Percentiles rank a stretch among this genome's conserved stretches.
These are phyloP conservation scores for Notiomystis cincta DNA, from an alignment of 2,113 vertebrate genomes.

Conservation along the genomic window DNA sequence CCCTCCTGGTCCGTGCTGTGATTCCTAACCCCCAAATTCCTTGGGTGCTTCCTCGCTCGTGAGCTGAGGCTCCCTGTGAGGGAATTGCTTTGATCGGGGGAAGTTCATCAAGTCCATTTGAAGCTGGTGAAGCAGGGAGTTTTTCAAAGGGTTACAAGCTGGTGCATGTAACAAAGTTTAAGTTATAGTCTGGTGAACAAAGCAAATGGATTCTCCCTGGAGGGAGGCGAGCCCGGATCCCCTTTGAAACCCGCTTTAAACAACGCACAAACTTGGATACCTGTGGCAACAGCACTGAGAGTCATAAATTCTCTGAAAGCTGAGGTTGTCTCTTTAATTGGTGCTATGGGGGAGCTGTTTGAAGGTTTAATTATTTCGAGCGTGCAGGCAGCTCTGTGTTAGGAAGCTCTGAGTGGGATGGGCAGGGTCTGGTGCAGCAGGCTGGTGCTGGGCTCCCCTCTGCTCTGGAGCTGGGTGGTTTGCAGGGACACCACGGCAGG, in stretches of 20 bases:
- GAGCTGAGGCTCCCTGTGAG: not conserved
- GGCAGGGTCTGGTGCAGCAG: not conserved
- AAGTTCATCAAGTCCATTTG: slow-evolving; percentile 9
- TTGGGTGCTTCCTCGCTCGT: not conserved
- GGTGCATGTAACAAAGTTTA: slow-evolving; percentile 37
- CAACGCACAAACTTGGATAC: not conserved
- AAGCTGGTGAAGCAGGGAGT: not conserved
- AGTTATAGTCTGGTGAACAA: slow-evolving; percentile 45
- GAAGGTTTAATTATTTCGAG: not conserved
- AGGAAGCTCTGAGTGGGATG: not conserved
- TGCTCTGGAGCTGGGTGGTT: not conserved
- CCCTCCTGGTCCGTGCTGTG: not conserved
- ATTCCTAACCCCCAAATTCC: not conserved
- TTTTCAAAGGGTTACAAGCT: slow-evolving; percentile 56
- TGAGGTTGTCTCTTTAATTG: slow-evolving; percentile 32
- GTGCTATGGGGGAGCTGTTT: slow-evolving; percentile 11
- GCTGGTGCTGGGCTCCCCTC: not conserved
- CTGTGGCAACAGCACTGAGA: slow-evolving; percentile 43
- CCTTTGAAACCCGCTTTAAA: slow-evolving; percentile 60
- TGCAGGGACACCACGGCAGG: not conserved
- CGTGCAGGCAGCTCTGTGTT: not conserved
- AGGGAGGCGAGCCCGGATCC: slow-evolving; percentile 3
- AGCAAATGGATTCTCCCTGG: slow-evolving; percentile 34
- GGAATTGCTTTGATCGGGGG: slow-evolving; percentile 48
- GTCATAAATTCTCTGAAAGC: slow-evolving; percentile 36